phyloP scores from a whole-genome alignment of 2,113 vertebrate genomes.

The Takifugu flavidus region DNA sequence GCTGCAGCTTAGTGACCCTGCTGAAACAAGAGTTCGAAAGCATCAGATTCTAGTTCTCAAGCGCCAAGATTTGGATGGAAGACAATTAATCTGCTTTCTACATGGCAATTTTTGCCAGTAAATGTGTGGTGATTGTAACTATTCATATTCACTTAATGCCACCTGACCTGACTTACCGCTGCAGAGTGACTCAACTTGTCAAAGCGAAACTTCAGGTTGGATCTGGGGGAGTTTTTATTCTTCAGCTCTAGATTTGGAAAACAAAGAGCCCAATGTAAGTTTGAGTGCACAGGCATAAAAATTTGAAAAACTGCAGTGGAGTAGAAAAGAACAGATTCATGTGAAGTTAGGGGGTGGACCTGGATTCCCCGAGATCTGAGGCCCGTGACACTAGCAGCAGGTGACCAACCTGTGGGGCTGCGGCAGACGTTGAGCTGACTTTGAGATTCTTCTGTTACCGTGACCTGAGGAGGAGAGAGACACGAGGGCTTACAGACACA shows the following conservation, averaged over 20 bases:
- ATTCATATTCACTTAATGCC: too few species aligned
- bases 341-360: too few species aligned
- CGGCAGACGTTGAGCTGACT: conserved; percentile 84
- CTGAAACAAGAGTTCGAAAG: neutral
- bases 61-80: too few species aligned
- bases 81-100: too few species aligned
- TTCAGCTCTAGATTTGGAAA: conserved; percentile 77
- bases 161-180: conserved; percentile 66
- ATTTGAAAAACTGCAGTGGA: neutral
- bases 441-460: conserved; percentile 71
- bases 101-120: too few species aligned
- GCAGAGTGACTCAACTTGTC: conserved; percentile 87
- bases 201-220: conserved; percentile 92
- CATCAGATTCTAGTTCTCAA: neutral
- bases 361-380: too few species aligned
- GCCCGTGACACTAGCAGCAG: too few species aligned
- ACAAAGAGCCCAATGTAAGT: neutral
- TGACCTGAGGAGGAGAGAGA: conserved; percentile 69
- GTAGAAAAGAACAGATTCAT: too few species aligned
- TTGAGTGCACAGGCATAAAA: neutral
- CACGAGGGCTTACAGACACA: conserved; percentile 17
- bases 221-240: conserved; percentile 88
- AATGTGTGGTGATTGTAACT: too few species aligned
- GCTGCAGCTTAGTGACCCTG: neutral
- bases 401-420: conserved; percentile 85